These are phyloP conservation scores for Heteropelma amictum DNA, from an alignment of 2,888 invertebrate genomes.

Conservation along the genomic window DNA sequence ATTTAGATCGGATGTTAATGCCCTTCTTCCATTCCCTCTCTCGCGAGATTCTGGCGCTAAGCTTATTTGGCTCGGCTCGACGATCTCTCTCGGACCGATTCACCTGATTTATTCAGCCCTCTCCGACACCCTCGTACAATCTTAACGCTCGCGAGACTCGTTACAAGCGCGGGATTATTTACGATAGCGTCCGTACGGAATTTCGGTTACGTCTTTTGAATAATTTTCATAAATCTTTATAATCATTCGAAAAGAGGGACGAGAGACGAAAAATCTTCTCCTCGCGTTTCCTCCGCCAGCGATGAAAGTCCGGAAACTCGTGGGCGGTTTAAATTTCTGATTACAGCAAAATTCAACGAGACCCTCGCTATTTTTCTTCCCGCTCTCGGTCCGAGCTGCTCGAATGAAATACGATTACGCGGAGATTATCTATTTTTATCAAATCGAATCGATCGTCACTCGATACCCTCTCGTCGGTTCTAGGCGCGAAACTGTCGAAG, in stretches of 20 bases:
- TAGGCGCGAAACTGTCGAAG: slow-evolving; percentile 52
- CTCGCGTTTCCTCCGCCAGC: too few relatives aligned
- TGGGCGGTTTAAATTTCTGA: too few relatives aligned
- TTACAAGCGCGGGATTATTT: background rate
- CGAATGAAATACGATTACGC: too few relatives aligned
- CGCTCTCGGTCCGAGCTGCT: too few relatives aligned
- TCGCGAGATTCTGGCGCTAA: slow-evolving; percentile 49
- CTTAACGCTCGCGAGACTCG: background rate
- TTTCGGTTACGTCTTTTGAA: background rate
- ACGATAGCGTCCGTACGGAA: background rate
- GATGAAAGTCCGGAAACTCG: too few relatives aligned
- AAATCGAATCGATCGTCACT: slow-evolving; percentile 65
- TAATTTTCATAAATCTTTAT: background rate
- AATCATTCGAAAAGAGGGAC: background rate
- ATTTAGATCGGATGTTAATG: slow-evolving; percentile 76
- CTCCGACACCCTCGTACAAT: background rate
- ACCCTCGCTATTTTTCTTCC: too few relatives aligned
- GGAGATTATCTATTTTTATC: slow-evolving; percentile 57
- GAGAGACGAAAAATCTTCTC: background rate
- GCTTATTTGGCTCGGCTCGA: slow-evolving; percentile 68
- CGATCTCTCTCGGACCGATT: slow-evolving; percentile 48
- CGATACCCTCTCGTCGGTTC: slow-evolving; percentile 66
- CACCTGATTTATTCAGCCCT: slow-evolving; percentile 41
- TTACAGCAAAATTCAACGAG: too few relatives aligned
- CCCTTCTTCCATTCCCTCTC: slow-evolving; percentile 62